These are phyloP conservation scores for Pinctada fucata DNA, from an alignment of 2,888 invertebrate genomes.

Conservation along the genomic window DNA sequence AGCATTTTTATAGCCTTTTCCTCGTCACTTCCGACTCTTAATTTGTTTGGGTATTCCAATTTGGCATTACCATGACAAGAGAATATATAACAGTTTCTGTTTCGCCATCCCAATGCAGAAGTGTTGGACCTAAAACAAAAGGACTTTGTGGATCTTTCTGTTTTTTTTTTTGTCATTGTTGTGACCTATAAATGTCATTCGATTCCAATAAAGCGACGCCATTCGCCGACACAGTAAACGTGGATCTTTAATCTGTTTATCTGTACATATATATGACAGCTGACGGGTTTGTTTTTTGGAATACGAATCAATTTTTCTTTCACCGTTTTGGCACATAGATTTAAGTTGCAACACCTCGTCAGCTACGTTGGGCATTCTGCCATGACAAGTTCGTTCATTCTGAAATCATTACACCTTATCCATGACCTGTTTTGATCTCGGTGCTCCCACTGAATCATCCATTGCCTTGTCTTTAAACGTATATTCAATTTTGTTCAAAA, in stretches of 20 bases:
- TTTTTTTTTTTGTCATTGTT: too few relatives aligned
- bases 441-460: neutral
- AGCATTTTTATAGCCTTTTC: neutral
- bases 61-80: neutral
- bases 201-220: too few relatives aligned
- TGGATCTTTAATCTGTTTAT: too few relatives aligned
- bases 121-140: neutral
- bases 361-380: neutral
- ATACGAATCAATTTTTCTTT: too few relatives aligned
- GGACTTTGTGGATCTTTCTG: neutral
- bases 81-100: neutral
- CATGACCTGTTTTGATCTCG: neutral
- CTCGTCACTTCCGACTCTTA: neutral
- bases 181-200: too few relatives aligned
- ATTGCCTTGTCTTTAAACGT: too few relatives aligned
- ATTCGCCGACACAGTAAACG: too few relatives aligned
- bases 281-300: too few relatives aligned
- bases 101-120: conserved; percentile 3
- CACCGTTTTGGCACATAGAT: conserved; percentile 2
- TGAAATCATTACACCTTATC: neutral
- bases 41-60: neutral
- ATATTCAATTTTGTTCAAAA: too few relatives aligned
- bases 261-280: too few relatives aligned
- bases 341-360: neutral
- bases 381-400: neutral